phyloP scores from a whole-genome alignment of 2,797 vertebrate genomes.

The Aphelocoma californica region DNA sequence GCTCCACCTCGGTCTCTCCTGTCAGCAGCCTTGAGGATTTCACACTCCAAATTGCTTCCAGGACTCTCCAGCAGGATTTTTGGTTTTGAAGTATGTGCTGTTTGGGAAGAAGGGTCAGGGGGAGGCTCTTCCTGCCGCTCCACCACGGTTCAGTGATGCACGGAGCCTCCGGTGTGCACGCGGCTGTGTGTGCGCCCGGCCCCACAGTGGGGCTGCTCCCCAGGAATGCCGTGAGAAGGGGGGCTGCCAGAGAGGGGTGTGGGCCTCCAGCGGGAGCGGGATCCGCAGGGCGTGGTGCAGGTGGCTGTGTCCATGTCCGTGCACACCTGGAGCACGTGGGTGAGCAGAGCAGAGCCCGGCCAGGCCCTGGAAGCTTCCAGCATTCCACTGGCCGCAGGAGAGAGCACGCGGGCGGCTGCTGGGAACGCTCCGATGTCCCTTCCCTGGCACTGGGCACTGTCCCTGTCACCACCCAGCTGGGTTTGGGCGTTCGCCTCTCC shows the following conservation, averaged over 20 bases:
- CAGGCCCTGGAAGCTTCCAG: not conserved
- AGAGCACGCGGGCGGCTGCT: accelerated
- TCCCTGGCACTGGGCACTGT: not conserved
- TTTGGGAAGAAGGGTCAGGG: not conserved
- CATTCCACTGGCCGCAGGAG: accelerated
- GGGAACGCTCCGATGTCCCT: accelerated
- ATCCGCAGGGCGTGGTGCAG: not conserved
- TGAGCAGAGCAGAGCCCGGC: not conserved
- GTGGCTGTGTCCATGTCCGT: not conserved
- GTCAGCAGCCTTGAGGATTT: not conserved
- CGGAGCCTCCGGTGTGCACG: accelerated
- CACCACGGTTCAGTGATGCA: not conserved
- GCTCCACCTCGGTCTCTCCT: not conserved
- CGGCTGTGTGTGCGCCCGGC: accelerated
- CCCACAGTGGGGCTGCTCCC: not conserved
- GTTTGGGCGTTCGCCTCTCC: not conserved
- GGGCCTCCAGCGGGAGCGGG: not conserved
- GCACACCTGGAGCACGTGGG: not conserved
- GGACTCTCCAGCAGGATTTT: constrained; percentile 16
- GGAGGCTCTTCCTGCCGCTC: not conserved
- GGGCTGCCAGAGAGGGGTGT: not conserved
- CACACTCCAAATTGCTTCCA: not conserved
- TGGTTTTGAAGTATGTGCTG: not conserved
- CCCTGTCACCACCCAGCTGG: not conserved
- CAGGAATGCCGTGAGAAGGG: not conserved